Evolutionary conservation across 2,113 vertebrate species (phyloP), one percentile per base, ranked within the genome.

Genomic region (Todiramphus saurophagus): DNA sequence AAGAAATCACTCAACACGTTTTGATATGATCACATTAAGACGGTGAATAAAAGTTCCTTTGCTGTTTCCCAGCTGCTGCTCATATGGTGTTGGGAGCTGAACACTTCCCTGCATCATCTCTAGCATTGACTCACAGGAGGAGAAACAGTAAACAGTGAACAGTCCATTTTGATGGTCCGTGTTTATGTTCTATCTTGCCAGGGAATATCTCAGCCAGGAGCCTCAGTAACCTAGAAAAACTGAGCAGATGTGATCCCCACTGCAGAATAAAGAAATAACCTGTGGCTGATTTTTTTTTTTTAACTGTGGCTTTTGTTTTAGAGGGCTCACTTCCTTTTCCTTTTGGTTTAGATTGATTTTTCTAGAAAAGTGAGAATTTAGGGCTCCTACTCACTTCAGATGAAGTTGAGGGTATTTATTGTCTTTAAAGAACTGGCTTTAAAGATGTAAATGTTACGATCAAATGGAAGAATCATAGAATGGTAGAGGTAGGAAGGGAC

Each of bases 1-100:
- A 96, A 95, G 90, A 84, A 96, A 93, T 96, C 90, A 87, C 89
- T 97, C 94, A 91, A 70, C 93, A 93, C 90, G 37, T 93, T 93
- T 96, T 83, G 44, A 91, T 97, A 82, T 62, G 64, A 95, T 92
- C 55, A 62, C 69, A 64, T 92, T 91, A 95, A 85, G 93, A 83
- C 0, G 0, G 74, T 0, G 16, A 83, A 77, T 87, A 53, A 0
- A 58, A 93, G 86, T 76, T 92, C 64, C 63, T 83, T 75, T 83
- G 84, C 87, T 82, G 37, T 64, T 96, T 95, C 62, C 74, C 95
- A 97, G 95, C 90, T 95, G 96, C 95, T 96, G 72, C 74, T 96
- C 59, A 81, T 50, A 33, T 10, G 21, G 41, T 90, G 51, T 62
- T 84, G 70, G 85, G 68, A 94, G 70, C 77, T 50, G 63, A 95